Base-by-base conservation (phyloP, 2,888 invertebrate species). In the Acanthosepion esculentum region DNA sequence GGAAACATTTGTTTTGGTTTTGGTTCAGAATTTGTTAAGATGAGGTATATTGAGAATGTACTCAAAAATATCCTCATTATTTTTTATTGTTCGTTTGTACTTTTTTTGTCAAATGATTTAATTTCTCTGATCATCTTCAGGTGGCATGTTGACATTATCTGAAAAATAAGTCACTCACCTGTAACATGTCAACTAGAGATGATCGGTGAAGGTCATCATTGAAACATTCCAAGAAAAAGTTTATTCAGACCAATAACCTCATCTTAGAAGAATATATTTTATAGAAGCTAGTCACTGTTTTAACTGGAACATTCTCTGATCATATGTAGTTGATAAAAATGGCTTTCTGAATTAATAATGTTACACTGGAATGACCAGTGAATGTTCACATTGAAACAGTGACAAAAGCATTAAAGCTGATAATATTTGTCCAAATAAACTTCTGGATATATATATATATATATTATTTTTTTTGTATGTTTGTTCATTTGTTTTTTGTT, bases 131-230 rank as follows among this genome's bases (percentile, higher is more conserved):
- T 15, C 78, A n/a, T n/a, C 33, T n/a, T 78, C n/a, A n/a, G 33
- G n/a, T 15, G n/a, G n/a, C 78, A 33, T n/a, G 78, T 78, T 78
- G n/a, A 78, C n/a, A n/a, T 78, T 78, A 33, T 78, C 15, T 33
- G 8, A 10, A n/a, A n/a, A 78, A n/a, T 78, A n/a, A 15, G n/a
- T n/a, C 18, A 78, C 78, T n/a, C 78, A 78, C 78, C 78, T n/a
- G 78, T n/a, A 78, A 78, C n/a, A 78, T 78, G 78, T 78, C 78
- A 78, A 78, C 78, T 78, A 33, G 33, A 78, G 78, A 78, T 78
- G n/a, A 78, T 78, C 78, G n/a, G 78, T 78, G 78, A 33, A 78
- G 78, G 78, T 78, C 78, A n/a, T 78, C 78, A 78, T 78, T 78
- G n/a, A 78, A 78, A 78, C 10, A 33, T 12, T n/a, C n/a, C 15